These are phyloP conservation scores for Plagiodera versicolora DNA, from an alignment of 2,888 invertebrate species.

Conservation along the genomic window DNA sequence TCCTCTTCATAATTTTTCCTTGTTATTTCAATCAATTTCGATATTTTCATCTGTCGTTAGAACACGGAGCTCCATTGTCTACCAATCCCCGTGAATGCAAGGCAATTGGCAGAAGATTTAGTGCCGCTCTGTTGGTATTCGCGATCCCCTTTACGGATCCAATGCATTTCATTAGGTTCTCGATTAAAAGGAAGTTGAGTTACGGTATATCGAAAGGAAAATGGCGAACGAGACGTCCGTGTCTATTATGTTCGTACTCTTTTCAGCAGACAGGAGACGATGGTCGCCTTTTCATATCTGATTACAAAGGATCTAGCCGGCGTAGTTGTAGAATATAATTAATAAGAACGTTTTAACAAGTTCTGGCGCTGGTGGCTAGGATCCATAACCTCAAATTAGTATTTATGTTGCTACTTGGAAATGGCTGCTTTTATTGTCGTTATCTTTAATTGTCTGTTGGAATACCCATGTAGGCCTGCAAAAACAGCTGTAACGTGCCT, in stretches of 20 bases:
- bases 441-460: neutral
- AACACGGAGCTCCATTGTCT: neutral
- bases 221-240: neutral
- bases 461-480: neutral
- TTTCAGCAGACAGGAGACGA: neutral
- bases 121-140: neutral
- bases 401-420: neutral
- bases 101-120: neutral
- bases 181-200: conserved; percentile 1
- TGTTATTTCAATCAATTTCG: too few species aligned
- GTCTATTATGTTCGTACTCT: neutral
- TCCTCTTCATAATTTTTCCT: too few species aligned
- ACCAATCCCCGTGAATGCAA: neutral
- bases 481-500: neutral
- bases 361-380: too few species aligned
- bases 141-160: neutral
- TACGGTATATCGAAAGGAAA: neutral
- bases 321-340: too few species aligned
- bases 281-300: neutral
- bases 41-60: too few species aligned
- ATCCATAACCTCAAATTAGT: too few species aligned
- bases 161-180: conserved; percentile 1
- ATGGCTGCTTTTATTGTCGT: neutral
- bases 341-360: too few species aligned
- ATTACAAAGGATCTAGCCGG: neutral